A percentile compares a stretch with the other conserved stretches of the same genome.
phyloP scores from a whole-genome alignment of 30 jellyfish, hydroid and myxozoan species.

The Cassiopea andromeda region DNA sequence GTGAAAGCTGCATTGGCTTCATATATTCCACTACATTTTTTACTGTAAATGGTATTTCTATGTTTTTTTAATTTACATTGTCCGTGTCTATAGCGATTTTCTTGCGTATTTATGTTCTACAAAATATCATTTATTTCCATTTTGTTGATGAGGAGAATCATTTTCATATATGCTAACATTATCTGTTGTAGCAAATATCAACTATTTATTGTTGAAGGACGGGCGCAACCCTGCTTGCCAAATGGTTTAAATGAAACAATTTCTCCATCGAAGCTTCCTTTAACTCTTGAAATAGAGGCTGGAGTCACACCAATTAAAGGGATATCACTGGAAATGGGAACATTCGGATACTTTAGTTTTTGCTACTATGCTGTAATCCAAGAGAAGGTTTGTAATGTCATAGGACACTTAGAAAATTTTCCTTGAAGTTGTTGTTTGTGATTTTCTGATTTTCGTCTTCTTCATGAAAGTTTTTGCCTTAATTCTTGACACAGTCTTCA shows the following conservation, averaged over 20 bases:
- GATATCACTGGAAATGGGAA: slow-evolving; percentile 7
- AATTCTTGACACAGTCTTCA: neutral
- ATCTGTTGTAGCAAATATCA: slow-evolving; percentile 17
- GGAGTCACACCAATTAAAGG: slow-evolving; percentile 8
- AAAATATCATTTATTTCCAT: neutral
- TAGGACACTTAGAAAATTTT: neutral
- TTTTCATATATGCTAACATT: neutral
- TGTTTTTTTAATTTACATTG: no score
- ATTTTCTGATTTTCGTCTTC: neutral
- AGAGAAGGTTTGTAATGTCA: slow-evolving; percentile 16
- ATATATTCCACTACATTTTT: no score
- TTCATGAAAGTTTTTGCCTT: neutral
- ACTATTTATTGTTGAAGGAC: slow-evolving; percentile 5
- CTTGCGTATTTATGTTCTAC: neutral
- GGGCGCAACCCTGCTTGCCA: neutral
- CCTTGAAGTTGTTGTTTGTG: neutral
- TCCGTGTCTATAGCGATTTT: no score
- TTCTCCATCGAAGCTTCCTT: slow-evolving; percentile 21
- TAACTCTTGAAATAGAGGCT: slow-evolving; percentile 3
- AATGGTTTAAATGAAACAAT: neutral
- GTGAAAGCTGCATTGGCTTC: no score
- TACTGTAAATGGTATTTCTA: no score
- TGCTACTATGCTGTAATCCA: slow-evolving; percentile 71
- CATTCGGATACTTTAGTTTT: slow-evolving; percentile 55
- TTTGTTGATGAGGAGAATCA: neutral